These are phyloP conservation scores for Melolontha melolontha DNA, from an alignment of 2,888 invertebrate genomes.

Conservation along the genomic window DNA sequence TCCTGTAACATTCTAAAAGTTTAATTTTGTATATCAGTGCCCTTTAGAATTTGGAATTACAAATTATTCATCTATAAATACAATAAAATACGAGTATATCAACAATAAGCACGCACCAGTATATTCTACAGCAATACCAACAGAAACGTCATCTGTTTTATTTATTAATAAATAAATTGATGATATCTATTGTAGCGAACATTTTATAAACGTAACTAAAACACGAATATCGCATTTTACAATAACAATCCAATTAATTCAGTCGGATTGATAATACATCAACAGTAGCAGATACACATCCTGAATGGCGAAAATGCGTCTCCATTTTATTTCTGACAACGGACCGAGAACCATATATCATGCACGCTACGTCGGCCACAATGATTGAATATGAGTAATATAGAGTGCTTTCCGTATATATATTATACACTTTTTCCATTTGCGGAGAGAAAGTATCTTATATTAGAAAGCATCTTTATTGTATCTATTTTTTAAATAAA, in stretches of 20 bases:
- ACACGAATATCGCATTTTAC: conserved; percentile 24
- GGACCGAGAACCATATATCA: conserved; percentile 16
- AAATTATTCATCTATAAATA: no score
- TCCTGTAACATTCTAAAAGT: no score
- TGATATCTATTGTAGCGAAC: neutral
- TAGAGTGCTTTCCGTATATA: neutral
- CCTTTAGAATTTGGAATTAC: no score
- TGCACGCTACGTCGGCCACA: conserved; percentile 29
- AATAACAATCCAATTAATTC: conserved; percentile 30
- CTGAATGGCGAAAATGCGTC: conserved; percentile 7
- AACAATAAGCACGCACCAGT: no score
- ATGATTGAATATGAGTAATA: conserved; percentile 34
- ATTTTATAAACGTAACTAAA: conserved; percentile 10
- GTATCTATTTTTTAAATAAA: no score
- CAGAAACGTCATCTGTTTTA: conserved; percentile 1
- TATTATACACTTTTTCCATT: no score
- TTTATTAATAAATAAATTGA: conserved; percentile 14
- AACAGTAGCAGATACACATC: conserved; percentile 10
- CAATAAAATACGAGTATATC: no score
- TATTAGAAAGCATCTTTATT: no score
- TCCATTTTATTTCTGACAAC: conserved; percentile 20
- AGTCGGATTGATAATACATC: conserved; percentile 28
- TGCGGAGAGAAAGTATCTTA: no score
- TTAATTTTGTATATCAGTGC: no score
- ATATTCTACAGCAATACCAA: no score